These are phyloP conservation scores for Ischnura elegans DNA, from an alignment of 2,888 invertebrate species.

Conservation along the genomic window DNA sequence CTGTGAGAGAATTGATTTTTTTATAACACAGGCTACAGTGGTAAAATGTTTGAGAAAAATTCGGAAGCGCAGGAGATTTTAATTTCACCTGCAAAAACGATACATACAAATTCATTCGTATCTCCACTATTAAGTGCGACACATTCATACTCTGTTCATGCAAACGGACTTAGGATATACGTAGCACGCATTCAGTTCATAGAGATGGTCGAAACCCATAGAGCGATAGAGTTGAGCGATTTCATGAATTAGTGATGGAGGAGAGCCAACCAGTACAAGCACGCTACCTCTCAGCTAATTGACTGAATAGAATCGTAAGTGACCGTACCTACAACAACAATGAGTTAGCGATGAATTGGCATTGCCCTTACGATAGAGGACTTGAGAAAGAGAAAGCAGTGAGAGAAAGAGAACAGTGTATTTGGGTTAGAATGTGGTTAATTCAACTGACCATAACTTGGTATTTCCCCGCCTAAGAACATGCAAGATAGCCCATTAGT, in stretches of 20 bases:
- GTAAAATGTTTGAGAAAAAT: too few species aligned
- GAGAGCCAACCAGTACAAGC: slow-evolving; percentile 18
- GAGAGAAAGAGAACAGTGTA: background rate
- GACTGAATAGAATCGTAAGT: slow-evolving; percentile 29
- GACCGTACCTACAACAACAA: background rate
- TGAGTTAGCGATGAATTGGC: background rate
- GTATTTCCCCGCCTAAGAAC: too few species aligned
- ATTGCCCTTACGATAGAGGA: background rate
- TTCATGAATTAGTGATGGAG: slow-evolving; percentile 52
- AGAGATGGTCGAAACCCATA: background rate
- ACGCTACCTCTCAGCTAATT: background rate
- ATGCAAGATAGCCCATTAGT: too few species aligned
- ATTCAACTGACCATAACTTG: background rate
- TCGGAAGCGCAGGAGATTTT: too few species aligned
- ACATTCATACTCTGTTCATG: too few species aligned
- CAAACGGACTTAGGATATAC: background rate
- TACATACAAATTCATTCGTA: too few species aligned
- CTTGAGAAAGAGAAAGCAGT: background rate
- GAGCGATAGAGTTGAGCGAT: slow-evolving; percentile 5
- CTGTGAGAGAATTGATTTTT: too few species aligned
- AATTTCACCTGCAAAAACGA: too few species aligned
- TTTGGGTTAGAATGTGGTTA: background rate
- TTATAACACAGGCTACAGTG: too few species aligned
- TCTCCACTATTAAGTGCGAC: too few species aligned
- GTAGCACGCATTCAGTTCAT: background rate